Base-by-base conservation (phyloP, 2,113 vertebrate genomes). In the Pygoscelis adeliae region DNA sequence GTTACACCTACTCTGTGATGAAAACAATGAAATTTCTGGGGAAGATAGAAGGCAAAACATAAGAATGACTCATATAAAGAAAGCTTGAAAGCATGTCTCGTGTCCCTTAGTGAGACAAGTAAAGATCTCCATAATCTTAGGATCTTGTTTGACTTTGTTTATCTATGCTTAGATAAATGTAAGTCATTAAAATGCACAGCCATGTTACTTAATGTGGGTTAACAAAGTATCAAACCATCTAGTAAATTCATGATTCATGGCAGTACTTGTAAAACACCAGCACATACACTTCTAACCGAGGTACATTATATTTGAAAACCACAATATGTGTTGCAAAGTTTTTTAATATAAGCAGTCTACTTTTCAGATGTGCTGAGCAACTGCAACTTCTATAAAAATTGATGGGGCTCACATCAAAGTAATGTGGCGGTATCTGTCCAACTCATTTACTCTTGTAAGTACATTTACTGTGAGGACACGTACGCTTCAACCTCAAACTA, bases 241-340 rank as follows among this genome's bases (percentile, higher is more conserved):
- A 93, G 70, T 72, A 95, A 96, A 97, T 83, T 63, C 34, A 83
- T 69, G 83, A 90, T 91, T 92, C 86, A 91, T 71, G 40, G 56
- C 42, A 89, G 61, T 52, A 79, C 72, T 93, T 92, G 69, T 55
- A 20, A 82, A 87, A 92, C 73, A n/a, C 22, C 44, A 72, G 65
- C 67, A 84, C 13, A 81, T 47, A 20, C 17, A 87, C 56, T 61
- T 86, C 61, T 81, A 89, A 88, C 59, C 0, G 0, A 59, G 23
- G 19, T 42, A 62, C 26, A 27, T 74, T 63, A 36, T 40, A 83
- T 61, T 56, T 89, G 73, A 87, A 87, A 94, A 65, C 56, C 66
- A 71, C 56, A 67, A 36, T 19, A 76, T 7, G 36, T 0, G 0
- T 15, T 47, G 71, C 36, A 32, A 44, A 70, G 30, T 18, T 83